phyloP scores from a whole-genome alignment of 2,888 invertebrate species.

The Xestia rhomboidea region DNA sequence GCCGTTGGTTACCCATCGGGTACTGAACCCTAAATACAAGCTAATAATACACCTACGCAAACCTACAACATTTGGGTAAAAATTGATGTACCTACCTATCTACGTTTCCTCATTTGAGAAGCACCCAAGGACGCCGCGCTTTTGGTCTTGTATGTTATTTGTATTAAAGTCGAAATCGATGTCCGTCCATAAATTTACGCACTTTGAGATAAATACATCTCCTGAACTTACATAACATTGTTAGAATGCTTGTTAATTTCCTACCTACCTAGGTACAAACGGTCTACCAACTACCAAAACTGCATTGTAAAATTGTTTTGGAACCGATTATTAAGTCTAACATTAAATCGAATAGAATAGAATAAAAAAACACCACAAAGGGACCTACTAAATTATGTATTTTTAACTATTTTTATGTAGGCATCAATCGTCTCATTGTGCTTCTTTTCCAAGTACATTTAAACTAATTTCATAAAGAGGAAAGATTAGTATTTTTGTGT shows the following conservation, averaged over 20 bases:
- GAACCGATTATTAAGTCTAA: background rate
- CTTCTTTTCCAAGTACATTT: background rate
- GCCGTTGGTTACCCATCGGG: no score
- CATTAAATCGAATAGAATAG: background rate
- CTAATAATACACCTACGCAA: background rate
- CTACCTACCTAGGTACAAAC: background rate
- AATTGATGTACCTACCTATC: background rate
- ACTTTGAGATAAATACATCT: background rate
- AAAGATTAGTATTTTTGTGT: no score
- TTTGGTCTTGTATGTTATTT: background rate
- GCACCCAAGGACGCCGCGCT: background rate
- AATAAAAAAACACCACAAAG: background rate
- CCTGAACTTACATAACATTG: background rate
- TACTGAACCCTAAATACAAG: no score
- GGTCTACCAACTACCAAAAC: background rate
- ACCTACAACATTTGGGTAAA: background rate
- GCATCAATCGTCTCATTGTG: background rate
- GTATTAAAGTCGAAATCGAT: background rate
- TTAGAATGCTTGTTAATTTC: background rate
- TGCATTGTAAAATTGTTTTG: background rate
- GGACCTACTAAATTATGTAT: background rate
- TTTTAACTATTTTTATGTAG: background rate
- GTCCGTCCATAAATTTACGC: background rate
- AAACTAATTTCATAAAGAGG: background rate
- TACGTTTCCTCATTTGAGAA: background rate